phyloP scores from a whole-genome alignment of 2,113 vertebrate genomes.

The Ictalurus furcatus region DNA sequence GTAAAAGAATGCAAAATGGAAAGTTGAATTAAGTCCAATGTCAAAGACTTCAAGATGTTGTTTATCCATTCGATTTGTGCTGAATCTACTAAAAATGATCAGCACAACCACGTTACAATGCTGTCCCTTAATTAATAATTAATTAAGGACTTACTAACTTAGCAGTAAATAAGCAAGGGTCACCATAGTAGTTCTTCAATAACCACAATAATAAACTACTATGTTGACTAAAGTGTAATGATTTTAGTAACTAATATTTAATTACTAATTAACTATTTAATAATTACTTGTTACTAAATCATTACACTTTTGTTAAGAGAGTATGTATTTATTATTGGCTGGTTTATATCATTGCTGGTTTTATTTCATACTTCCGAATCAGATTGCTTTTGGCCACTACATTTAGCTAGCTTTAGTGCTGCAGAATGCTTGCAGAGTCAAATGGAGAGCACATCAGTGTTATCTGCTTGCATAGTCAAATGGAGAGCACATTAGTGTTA shows the following conservation, averaged over 20 bases:
- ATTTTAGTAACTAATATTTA: background rate
- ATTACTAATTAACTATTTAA: background rate
- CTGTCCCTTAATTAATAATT: background rate
- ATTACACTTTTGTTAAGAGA: background rate
- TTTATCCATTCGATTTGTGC: too few species aligned
- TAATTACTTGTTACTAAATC: background rate
- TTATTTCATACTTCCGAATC: background rate
- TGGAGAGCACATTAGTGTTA: background rate
- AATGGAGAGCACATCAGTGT: background rate
- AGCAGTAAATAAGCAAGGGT: background rate
- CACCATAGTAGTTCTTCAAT: background rate
- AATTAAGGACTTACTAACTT: background rate
- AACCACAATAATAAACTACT: background rate
- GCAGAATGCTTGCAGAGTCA: background rate
- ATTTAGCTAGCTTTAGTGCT: background rate
- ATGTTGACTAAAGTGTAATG: background rate
- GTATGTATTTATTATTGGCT: background rate
- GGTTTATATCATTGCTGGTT: background rate
- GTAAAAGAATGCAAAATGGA: slow-evolving; percentile 1
- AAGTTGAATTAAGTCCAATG: slow-evolving; percentile 3
- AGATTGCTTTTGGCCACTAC: background rate
- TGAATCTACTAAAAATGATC: background rate
- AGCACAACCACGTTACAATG: background rate
- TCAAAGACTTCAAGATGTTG: background rate
- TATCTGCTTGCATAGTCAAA: background rate